Base-by-base conservation (phyloP, 2,113 vertebrate species). In the Delphinus delphis region DNA sequence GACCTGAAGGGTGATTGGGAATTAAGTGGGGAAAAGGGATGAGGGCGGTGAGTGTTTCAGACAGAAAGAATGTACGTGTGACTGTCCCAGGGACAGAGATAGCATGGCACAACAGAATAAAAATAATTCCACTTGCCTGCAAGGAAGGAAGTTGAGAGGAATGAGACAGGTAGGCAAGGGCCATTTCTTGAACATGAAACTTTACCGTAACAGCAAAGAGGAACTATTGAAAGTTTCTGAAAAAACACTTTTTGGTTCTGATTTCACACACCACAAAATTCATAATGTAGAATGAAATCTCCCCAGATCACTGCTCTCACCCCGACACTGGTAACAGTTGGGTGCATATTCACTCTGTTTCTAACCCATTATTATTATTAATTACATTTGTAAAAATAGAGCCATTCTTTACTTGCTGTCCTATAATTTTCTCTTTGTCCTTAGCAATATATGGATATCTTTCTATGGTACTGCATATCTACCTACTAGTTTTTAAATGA, bases 171-270 rank as follows among this genome's bases (percentile, higher is more conserved):
- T 33, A 68, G 62, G 63, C 68, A 83, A 53, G 76, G 4, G 12
- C 26, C 60, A 71, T 36, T 55, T 92, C 77, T 70, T 38, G n/a
- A 53, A 68, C n/a, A 8, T 10, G 67, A 44, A 58, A 62, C 55
- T 84, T 58, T 63, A 58, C 38, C 44, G 62, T 86, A 47, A 63
- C 5, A 13, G 33, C 63, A 71, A 70, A 93, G 77, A 94, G n/a
- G 67, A 81, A 70, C 8, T 13, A 28, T 13, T 41, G 33, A 82
- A n/a, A 17, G 31, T n/a, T 62, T 81, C 55, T 67, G 9, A 26
- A 96, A 96, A 90, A 74, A 76, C 68, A 6, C 47, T 74, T 68
- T 68, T 67, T n/a, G 58, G 26, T 85, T 79, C 71, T 85, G n/a
- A 68, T 68, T 88, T 95, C n/a, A 90, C 71, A 41, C 8, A 82